Conservation (phyloP, 2,888 invertebrate species). For the Frankliniella intonsa region DNA sequence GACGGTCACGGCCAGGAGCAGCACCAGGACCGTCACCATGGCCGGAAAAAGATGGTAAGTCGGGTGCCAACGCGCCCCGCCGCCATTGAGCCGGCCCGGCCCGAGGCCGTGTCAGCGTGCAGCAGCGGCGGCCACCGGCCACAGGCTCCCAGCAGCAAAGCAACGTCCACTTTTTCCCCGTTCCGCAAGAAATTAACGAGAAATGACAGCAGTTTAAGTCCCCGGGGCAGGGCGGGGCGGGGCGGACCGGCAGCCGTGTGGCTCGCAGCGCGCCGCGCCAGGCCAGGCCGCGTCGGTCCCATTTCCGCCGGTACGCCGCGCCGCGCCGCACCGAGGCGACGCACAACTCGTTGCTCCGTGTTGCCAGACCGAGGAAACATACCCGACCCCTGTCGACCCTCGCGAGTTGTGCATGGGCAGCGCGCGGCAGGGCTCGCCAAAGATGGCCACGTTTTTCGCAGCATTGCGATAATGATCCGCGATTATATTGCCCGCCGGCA, state of each 20-base stretch:
- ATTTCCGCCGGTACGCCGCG: too few species aligned
- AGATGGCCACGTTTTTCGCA: too few species aligned
- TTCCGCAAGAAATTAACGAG: slow-evolving; percentile 6
- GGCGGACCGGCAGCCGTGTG: neutral
- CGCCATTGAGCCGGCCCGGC: neutral
- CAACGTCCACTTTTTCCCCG: neutral
- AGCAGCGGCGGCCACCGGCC: neutral
- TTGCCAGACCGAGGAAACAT: too few species aligned
- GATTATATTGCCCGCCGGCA: neutral
- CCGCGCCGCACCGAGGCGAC: too few species aligned
- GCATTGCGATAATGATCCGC: too few species aligned
- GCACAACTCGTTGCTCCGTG: too few species aligned
- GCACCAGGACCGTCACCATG: neutral
- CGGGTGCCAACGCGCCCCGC: neutral
- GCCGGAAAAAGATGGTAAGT: neutral
- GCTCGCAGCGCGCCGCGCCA: too few species aligned
- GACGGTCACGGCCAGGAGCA: neutral
- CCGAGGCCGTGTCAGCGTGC: neutral
- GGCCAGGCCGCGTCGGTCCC: too few species aligned
- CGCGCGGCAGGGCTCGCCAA: too few species aligned
- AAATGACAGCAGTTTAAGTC: neutral
- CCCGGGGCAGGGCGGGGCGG: too few species aligned
- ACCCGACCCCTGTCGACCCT: too few species aligned
- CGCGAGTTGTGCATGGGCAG: too few species aligned
- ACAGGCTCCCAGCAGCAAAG: neutral